Percentiles rank a stretch among this genome's conserved stretches.
These are phyloP conservation scores for Argentina silus DNA, from an alignment of 2,797 vertebrate genomes.

Conservation along the genomic window DNA sequence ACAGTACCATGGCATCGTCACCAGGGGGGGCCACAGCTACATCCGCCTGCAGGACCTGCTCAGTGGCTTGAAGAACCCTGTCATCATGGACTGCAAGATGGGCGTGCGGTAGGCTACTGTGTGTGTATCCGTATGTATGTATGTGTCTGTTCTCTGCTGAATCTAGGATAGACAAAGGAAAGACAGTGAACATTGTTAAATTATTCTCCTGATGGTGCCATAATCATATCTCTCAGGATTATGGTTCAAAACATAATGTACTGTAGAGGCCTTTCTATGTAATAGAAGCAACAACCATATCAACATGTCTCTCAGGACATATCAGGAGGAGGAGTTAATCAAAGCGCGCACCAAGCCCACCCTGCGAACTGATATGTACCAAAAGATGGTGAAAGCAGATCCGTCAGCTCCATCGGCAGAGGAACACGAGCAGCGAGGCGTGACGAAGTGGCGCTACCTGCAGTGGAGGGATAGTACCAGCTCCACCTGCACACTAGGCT, in stretches of 20 bases:
- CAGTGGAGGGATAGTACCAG: slow-evolving; percentile 86
- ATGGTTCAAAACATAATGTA: neutral
- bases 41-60: slow-evolving; percentile 89
- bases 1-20: slow-evolving; percentile 81
- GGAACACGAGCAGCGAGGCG: slow-evolving; percentile 77
- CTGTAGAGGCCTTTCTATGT: neutral
- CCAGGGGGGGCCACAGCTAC: slow-evolving; percentile 78
- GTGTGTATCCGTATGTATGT: slow-evolving; percentile 2
- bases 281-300: neutral
- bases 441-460: slow-evolving; percentile 89
- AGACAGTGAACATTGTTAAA: too few species aligned
- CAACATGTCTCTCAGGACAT: slow-evolving; percentile 75
- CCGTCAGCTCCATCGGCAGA: slow-evolving; percentile 77
- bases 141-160: neutral
- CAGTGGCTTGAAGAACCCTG: slow-evolving; percentile 80
- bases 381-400: slow-evolving; percentile 88
- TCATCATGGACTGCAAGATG: slow-evolving; percentile 96
- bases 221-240: neutral
- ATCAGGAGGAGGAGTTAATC: slow-evolving; percentile 84
- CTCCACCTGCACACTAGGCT: slow-evolving; percentile 83
- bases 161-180: too few species aligned
- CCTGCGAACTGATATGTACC: slow-evolving; percentile 85
- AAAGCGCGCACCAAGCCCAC: slow-evolving; percentile 74
- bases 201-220: neutral
- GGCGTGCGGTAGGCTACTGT: slow-evolving; percentile 79